These are phyloP conservation scores for Rotaria socialis DNA, from an alignment of 2,888 invertebrate genomes.

Conservation along the genomic window DNA sequence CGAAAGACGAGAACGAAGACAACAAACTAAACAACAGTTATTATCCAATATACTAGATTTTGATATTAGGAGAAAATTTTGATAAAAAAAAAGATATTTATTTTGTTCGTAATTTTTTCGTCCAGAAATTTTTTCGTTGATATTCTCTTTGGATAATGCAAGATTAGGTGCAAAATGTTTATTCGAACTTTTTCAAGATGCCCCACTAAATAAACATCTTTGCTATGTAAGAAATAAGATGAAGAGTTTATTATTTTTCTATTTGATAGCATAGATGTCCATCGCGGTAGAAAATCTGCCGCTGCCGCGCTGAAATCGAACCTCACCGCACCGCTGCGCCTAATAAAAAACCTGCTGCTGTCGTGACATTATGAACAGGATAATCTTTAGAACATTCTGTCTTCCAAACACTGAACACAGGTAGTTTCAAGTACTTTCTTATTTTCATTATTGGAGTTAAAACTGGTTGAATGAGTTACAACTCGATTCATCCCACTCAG, in stretches of 20 bases:
- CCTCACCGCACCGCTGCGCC: no score
- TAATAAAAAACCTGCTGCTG: no score
- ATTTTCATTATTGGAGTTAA: no score
- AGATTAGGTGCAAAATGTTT: conserved; percentile 77
- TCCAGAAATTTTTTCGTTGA: conserved; percentile 73
- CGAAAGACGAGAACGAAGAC: conserved; percentile 62
- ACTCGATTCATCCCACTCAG: no score
- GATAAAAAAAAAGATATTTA: not conserved
- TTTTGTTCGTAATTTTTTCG: conserved; percentile 55
- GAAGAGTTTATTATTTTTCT: not conserved
- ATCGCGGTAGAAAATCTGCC: no score
- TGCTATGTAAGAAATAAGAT: conserved; percentile 71
- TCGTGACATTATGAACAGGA: no score
- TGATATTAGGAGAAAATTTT: not conserved
- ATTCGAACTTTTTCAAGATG: conserved; percentile 78
- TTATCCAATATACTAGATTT: conserved; percentile 58
- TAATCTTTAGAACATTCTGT: no score
- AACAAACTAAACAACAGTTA: conserved; percentile 57
- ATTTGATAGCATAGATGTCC: not conserved
- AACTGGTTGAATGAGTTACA: no score
- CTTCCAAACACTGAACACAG: no score
- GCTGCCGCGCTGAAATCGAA: no score
- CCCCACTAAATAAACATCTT: conserved; percentile 78
- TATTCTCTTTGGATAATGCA: conserved; percentile 79
- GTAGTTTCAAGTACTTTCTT: no score